phyloP scores from a whole-genome alignment of 2,113 vertebrate genomes.

The Cygnus buccinator region DNA sequence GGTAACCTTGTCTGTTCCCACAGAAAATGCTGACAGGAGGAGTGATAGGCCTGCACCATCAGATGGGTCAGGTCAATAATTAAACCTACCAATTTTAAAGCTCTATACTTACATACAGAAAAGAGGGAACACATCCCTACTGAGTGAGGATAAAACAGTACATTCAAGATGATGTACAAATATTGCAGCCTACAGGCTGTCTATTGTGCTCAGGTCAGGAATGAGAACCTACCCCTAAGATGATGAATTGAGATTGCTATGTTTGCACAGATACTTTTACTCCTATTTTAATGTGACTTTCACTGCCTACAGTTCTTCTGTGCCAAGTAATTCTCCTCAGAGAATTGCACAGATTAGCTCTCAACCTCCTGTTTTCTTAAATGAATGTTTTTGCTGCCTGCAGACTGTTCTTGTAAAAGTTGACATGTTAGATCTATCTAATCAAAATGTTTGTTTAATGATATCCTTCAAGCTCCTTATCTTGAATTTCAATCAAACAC shows the following conservation, averaged over 20 bases:
- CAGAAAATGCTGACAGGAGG: neutral
- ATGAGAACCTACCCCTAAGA: neutral
- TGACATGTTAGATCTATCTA: neutral
- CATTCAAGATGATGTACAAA: neutral
- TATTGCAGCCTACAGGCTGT: neutral
- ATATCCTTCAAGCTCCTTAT: neutral
- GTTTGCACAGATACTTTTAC: neutral
- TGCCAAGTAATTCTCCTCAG: neutral
- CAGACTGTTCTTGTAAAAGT: neutral
- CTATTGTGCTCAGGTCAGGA: neutral
- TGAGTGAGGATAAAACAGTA: neutral
- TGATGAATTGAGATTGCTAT: neutral
- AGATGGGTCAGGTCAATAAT: neutral
- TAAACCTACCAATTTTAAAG: neutral
- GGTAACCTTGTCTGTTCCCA: neutral
- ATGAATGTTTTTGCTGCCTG: neutral
- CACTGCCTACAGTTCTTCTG: neutral
- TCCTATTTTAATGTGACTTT: neutral
- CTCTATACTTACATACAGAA: neutral
- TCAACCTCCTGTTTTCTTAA: neutral
- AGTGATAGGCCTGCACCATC: neutral
- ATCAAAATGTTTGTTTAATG: constrained; percentile 33
- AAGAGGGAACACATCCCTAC: neutral
- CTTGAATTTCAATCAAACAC: neutral
- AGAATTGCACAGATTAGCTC: neutral